Evolutionary conservation across 2,888 invertebrate species (phyloP), one percentile per base, ranked within the genome.

Genomic region (Lamellibrachia columna): DNA sequence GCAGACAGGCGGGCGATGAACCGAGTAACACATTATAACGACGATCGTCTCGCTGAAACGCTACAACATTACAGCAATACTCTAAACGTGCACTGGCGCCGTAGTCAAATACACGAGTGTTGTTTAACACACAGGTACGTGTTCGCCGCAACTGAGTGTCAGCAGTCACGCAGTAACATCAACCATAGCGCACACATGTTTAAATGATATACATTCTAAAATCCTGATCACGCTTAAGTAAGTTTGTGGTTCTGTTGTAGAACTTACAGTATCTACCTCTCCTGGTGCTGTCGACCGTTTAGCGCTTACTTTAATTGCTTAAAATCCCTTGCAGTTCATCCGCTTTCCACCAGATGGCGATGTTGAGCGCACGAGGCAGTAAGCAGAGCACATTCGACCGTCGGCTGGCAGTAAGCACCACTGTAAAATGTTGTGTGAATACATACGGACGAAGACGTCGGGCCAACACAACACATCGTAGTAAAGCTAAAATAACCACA

Each of bases 401-500:
- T 75, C 75, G 75, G 22, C 75, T 75, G 75, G 22, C 75, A 75
- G 22, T 75, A 15, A 75, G 75, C 75, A 22, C n/a, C 22, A 75
- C 75, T 6, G 75, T 75, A 75, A 11, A 75, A 75, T 75, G 75
- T 6, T 2, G 75, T 75, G 22, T 75, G 22, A 22, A 15, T 22
- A 22, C 75, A 22, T 22, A 75, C 22, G 75, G n/a, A 75, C 75
- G n/a, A 75, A 75, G 22, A 22, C 75, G 22, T 15, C 75, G n/a
- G 75, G 75, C 75, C 15, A 75, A 75, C 22, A 75, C 75, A 15
- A 75, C n/a, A 75, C 2, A 75, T 75, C 75, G 75, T 75, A 75
- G 75, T 75, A 75, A 75, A 75, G 75, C 75, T 75, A 75, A 75
- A 75, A 75, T 75, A 75, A 75, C 75, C 75, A 75, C n/a, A 75